Base-by-base conservation (phyloP, 2,797 vertebrate genomes). In the Falco rusticolus region DNA sequence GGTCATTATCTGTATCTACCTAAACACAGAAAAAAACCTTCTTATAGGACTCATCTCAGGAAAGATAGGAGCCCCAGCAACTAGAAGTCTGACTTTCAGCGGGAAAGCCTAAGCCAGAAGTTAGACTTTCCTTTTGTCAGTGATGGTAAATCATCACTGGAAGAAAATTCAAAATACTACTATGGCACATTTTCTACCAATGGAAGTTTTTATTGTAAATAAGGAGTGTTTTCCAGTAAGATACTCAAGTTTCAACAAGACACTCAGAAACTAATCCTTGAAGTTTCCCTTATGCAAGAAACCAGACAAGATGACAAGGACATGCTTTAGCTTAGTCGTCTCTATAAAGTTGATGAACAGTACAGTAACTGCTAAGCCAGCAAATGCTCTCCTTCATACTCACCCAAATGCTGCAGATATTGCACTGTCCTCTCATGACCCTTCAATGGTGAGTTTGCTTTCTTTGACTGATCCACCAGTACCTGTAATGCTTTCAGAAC, bases 391-490 rank as follows among this genome's bases (percentile, higher is more conserved):
- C n/a, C 25, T 64, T 10, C 51, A 53, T 26, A 75, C 94, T 98
- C 84, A 99, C 99, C 99, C 64, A 99, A 98, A 96, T 99, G 98
- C 79, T 99, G 99, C 71, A 99, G 98, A 95, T 99, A 99, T 79
- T 99, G 99, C 79, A 99, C 99, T 6, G 99, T 99, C 92, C 99
- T 98, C 98, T 99, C 99, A 6, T 99, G 99, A 88, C 99, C 99
- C 97, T 99, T 99, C 96, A 99, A 98, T 11, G 99, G 99, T 0
- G 99, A 99, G 97, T 99, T 99, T 59, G 99, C 99, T 97, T 99
- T 99, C 87, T 99, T 99, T 74, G 99, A 99, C 94, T 99, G 99
- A 97, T 99, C 99, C 96, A 99, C 98, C 61, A 99, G 98, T 53
- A 99, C 99, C 98, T 99, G 99, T 71, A 99, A 98, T 60, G 99